Percentiles rank a stretch among this genome's conserved stretches.
Evolutionary conservation across 1,140 invertebrate species (phyloP).

Genomic region (Contarinia nasturtii): DNA sequence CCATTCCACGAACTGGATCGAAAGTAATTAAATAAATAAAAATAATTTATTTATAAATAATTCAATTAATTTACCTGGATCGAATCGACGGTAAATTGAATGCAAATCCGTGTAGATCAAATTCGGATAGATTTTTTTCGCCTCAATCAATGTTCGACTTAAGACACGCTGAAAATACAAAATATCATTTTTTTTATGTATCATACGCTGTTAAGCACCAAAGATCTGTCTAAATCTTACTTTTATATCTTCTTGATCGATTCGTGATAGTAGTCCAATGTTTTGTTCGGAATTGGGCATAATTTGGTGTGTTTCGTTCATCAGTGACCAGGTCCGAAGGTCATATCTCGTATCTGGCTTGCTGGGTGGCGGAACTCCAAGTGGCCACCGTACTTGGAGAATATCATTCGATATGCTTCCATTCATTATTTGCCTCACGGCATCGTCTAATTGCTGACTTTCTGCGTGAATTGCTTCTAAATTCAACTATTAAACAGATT

Average conservation of each 20-base stretch:
- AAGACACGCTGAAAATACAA: slow-evolving; percentile 33
- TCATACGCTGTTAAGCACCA: no score
- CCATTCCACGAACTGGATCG: slow-evolving; percentile 71
- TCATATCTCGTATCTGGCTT: slow-evolving; percentile 63
- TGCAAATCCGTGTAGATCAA: slow-evolving; percentile 35
- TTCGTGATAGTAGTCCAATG: slow-evolving; percentile 31
- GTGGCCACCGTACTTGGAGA: slow-evolving; percentile 48
- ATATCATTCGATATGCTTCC: slow-evolving; percentile 26
- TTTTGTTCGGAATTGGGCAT: slow-evolving; percentile 46
- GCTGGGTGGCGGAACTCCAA: slow-evolving; percentile 49
- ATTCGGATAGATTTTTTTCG: slow-evolving; percentile 33
- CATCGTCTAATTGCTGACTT: slow-evolving; percentile 27
- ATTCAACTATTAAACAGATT: slow-evolving; percentile 21
- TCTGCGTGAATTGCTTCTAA: slow-evolving; percentile 27
- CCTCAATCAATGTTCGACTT: slow-evolving; percentile 31
- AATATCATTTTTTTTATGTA: slow-evolving; percentile 2
- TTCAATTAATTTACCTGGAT: no score
- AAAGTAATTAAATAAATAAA: no score
- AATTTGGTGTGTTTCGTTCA: slow-evolving; percentile 66
- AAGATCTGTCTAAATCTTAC: slow-evolving; percentile 12
- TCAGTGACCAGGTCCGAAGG: slow-evolving; percentile 63
- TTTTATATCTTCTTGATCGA: slow-evolving; percentile 40
- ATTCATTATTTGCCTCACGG: slow-evolving; percentile 19
- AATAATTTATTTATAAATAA: no score
- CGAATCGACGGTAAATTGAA: slow-evolving; percentile 69